Evolutionary conservation across 2,888 invertebrate species (phyloP).

Genomic region (Aplocera efformata): DNA sequence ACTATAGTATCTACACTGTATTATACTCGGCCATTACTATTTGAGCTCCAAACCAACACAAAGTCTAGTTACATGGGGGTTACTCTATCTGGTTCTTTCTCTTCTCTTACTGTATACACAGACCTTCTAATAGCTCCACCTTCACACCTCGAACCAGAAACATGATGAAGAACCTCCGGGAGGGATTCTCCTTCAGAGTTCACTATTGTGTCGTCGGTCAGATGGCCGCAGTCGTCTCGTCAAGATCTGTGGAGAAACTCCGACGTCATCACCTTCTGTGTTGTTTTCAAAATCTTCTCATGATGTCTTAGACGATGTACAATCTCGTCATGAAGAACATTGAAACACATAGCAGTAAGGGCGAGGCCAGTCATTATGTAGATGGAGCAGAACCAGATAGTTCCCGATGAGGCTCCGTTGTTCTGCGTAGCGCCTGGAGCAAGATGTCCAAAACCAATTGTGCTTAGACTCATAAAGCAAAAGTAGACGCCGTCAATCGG

Average conservation of each 20-base stretch:
- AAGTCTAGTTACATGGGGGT: conserved; percentile 54
- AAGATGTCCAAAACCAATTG: conserved; percentile 94
- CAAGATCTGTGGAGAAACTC: conserved; percentile 72
- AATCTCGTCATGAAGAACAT: conserved; percentile 93
- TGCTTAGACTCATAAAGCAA: conserved; percentile 97
- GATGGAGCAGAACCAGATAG: conserved; percentile 93
- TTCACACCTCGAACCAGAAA: conserved; percentile 57
- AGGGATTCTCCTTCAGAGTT: conserved; percentile 68
- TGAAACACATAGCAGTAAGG: conserved; percentile 94
- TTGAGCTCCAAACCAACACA: conserved; percentile 26
- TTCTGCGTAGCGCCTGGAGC: conserved; percentile 84
- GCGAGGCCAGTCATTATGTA: conserved; percentile 95
- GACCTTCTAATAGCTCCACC: conserved; percentile 64
- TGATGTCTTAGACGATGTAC: conserved; percentile 88
- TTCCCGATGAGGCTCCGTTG: conserved; percentile 79
- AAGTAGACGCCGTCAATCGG: conserved; percentile 95
- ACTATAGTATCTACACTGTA: conserved; percentile 26
- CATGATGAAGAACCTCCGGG: conserved; percentile 73
- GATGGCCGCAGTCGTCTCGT: conserved; percentile 68
- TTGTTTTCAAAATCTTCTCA: conserved; percentile 62
- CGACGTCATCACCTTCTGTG: conserved; percentile 65
- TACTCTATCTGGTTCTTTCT: conserved; percentile 62
- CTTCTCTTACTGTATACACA: conserved; percentile 63
- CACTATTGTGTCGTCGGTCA: conserved; percentile 66
- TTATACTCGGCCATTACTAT: conserved; percentile 26